Evolutionary conservation across 2,113 vertebrate species (phyloP).

Genomic region (Malurus melanocephalus): DNA sequence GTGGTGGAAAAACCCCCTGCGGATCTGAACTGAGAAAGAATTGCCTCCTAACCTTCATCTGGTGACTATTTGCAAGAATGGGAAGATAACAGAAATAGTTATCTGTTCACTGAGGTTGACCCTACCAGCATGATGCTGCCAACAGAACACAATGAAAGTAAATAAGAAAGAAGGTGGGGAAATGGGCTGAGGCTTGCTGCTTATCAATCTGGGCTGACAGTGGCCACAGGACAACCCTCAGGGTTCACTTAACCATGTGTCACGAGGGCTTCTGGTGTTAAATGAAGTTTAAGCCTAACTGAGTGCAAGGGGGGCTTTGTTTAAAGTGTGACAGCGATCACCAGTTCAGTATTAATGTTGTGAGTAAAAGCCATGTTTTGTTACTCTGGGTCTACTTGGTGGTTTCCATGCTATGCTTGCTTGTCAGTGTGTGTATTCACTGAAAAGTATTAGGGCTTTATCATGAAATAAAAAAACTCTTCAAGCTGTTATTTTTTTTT

Average conservation of each 20-base stretch:
- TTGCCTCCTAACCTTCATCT: background rate
- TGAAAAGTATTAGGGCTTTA: background rate
- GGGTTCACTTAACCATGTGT: background rate
- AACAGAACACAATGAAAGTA: background rate
- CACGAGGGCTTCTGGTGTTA: background rate
- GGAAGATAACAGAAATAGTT: background rate
- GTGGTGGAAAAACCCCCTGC: background rate
- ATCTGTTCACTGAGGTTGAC: background rate
- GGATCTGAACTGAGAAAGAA: background rate
- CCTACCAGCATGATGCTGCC: background rate
- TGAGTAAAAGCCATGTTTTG: background rate
- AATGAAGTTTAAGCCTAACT: background rate
- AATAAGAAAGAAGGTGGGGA: background rate
- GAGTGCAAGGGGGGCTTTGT: background rate
- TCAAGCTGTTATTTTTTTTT: background rate
- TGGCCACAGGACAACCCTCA: background rate
- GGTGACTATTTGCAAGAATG: background rate
- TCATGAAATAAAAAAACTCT: background rate
- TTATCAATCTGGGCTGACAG: background rate
- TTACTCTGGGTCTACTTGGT: slow-evolving; percentile 64
- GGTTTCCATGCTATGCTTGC: background rate
- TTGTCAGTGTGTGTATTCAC: background rate
- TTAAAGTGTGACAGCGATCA: background rate
- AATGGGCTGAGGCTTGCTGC: background rate
- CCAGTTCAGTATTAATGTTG: background rate